phyloP scores from a whole-genome alignment of 2,113 vertebrate genomes.

The Asarcornis scutulata region DNA sequence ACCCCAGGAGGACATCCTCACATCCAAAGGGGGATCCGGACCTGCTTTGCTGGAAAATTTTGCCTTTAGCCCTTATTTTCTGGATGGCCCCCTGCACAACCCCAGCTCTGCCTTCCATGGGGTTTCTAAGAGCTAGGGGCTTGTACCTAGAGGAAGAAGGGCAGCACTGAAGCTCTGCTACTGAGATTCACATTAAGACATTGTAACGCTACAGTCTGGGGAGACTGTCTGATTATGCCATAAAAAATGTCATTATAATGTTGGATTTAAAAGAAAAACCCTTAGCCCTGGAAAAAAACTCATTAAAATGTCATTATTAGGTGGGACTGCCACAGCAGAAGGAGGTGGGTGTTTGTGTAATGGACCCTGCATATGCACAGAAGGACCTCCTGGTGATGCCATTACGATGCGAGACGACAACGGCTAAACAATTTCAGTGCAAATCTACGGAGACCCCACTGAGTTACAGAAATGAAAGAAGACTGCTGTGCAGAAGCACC shows the following conservation, averaged over 20 bases:
- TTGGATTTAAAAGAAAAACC: conserved; percentile 35
- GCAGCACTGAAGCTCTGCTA: not conserved
- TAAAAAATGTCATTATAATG: not conserved
- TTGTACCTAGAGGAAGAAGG: not conserved
- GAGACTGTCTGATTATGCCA: not conserved
- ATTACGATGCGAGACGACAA: conserved; percentile 36
- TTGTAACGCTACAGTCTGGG: not conserved
- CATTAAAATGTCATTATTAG: conserved; percentile 54
- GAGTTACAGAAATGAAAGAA: conserved; percentile 27
- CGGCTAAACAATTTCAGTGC: conserved; percentile 31
- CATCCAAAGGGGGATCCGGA: not conserved
- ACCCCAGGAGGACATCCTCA: not conserved
- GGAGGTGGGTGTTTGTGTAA: conserved; percentile 53
- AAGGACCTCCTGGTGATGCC: conserved; percentile 58
- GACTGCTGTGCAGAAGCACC: conserved; percentile 11
- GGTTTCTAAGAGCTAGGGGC: not conserved
- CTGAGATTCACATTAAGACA: not conserved
- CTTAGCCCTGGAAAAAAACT: conserved; percentile 37
- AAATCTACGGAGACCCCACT: not conserved
- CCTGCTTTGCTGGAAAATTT: not conserved
- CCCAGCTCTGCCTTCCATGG: not conserved
- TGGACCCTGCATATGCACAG: conserved; percentile 39
- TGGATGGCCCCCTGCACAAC: rapidly evolving
- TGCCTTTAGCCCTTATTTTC: not conserved
- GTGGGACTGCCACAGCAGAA: not conserved